Evolutionary conservation across 2,888 invertebrate species (phyloP), one percentile per base, ranked within the genome.

Genomic region (Artemia sinica): DNA sequence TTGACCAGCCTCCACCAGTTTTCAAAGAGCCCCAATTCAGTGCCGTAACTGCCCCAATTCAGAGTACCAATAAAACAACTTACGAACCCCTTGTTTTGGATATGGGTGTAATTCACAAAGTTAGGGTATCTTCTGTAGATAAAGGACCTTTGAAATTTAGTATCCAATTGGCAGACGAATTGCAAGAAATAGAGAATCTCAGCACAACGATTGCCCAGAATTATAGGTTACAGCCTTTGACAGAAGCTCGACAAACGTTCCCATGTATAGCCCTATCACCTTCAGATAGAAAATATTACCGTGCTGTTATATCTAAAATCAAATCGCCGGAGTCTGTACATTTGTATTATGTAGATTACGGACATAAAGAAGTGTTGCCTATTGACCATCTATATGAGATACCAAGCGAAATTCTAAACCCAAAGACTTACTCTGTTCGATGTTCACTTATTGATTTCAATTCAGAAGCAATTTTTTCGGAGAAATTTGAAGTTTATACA

Each of bases 341-440:
- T n/a, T 14, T 70, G 41, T 70, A 70, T 51, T 70, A 68, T 50
- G 70, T 70, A 9, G 70, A 70, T 18, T 68, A 70, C 49, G 70
- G 70, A 18, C 50, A 68, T 51, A 66, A 65, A 8, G 68, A 68
- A 52, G 52, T 18, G 13, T n/a, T 41, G 13, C n/a, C 1, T 66
- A 41, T 41, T 18, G 8, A 28, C 1, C 0, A 13, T 18, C 14
- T 58, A 14, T 58, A 14, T 18, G 58, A 58, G 58, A n/a, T 58
- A 14, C 58, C 58, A 9, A 9, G 14, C n/a, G 58, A 58, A 9
- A 14, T 58, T 58, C 11, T 58, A 8, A 18, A n/a, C 18, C 18
- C n/a, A 8, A 58, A 58, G 58, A 8, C 18, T 8, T 58, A 14
- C 10, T 58, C 58, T 10, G 58, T 58, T 14, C 58, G 58, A 58